Evolutionary conservation across 2,888 invertebrate species (phyloP), one percentile per base, ranked within the genome.

Genomic region (Tortricodes alternella): DNA sequence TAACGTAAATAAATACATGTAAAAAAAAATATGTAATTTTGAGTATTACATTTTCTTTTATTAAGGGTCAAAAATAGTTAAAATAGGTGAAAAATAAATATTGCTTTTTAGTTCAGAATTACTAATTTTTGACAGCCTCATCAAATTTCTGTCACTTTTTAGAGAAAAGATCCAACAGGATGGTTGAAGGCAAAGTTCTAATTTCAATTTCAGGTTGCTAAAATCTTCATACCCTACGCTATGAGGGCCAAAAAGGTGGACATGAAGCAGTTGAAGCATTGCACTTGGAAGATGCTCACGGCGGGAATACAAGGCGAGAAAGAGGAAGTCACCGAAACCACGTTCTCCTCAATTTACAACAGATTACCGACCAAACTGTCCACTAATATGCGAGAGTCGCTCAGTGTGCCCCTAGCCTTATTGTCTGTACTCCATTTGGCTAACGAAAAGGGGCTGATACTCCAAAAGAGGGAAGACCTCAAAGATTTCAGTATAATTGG

Each of bases 211-310:
- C 73, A 95, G 94, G 92, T 95, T 3, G 92, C 93, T 2, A 94
- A 95, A 83, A 93, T 94, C 41, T 92, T 94, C 69, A 94, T 97
- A 59, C 93, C 94, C 0, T 97, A 96, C 78, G 96, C 97, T 3
- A 93, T 94, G 82, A 92, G 94, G 52, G 96, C 97, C 3, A 97
- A 97, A 75, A 95, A 95, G 57, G 93, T 97, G 35, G 96, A 98
- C 72, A 97, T 97, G 93, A 95, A 94, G 70, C 94, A 93, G 73
- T 80, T 97, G 38, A 97, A 97, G 76, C 86, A 90, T n/a, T 92
- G 93, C 49, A 94, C 96, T 61, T 96, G 96, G 94, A 91, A 91
- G 34, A 78, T 94, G 61, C 80, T 96, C 6, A 90, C 87, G 0
- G 80, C 80, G 15, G 71, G 74, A 39, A 74, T 82, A 3, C 66